A percentile compares a stretch with the other conserved stretches of the same genome.
These are phyloP conservation scores for Coryphaenoides rupestris DNA, from an alignment of 2,113 vertebrate genomes.

Conservation along the genomic window DNA sequence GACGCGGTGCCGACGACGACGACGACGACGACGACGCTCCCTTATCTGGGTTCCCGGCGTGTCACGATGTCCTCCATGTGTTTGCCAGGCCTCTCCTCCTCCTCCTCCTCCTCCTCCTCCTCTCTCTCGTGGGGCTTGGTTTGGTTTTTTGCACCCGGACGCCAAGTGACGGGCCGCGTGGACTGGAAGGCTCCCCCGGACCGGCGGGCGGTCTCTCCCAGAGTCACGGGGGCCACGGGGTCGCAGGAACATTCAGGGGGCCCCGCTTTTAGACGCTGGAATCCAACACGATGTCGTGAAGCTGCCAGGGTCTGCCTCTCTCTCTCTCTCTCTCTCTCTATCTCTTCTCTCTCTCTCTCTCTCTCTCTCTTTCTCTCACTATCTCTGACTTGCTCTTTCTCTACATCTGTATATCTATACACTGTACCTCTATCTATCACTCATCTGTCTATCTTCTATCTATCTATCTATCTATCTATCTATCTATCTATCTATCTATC, in stretches of 20 bases:
- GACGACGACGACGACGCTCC: no score
- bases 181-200: conserved; percentile 58
- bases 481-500: conserved; percentile 1
- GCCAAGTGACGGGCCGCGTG: conserved; percentile 54
- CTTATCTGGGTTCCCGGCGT: conserved; percentile 49
- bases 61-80: conserved; percentile 53
- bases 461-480: background rate
- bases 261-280: conserved; percentile 46
- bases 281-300: conserved; percentile 56
- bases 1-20: conserved; percentile 49
- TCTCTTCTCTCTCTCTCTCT: no score
- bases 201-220: conserved; percentile 49
- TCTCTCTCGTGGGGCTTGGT: no score
- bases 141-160: conserved; percentile 47
- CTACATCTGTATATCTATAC: background rate
- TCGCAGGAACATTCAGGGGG: conserved; percentile 26
- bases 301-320: conserved; percentile 46
- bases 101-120: no score
- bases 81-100: conserved; percentile 42
- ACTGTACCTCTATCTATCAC: conserved; percentile 3
- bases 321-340: conserved; percentile 54
- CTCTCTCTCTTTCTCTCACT: conserved; percentile 21
- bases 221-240: conserved; percentile 31
- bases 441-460: no score
- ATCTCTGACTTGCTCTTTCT: background rate